Evolutionary conservation across 2,888 invertebrate species (phyloP).

Genomic region (Lymantria dispar): DNA sequence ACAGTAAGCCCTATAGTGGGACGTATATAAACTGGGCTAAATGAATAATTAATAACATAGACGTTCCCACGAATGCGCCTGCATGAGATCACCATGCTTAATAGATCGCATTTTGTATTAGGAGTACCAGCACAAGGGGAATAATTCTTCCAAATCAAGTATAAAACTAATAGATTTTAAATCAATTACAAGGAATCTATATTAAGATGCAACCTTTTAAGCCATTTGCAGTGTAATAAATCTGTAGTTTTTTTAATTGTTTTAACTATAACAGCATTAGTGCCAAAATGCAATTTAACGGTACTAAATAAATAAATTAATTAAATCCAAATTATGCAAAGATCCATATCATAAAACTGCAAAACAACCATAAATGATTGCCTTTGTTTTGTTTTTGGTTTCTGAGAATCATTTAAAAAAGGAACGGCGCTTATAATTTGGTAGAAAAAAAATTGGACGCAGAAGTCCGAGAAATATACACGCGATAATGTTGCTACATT

Average conservation of each 20-base stretch:
- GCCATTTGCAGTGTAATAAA: too few species aligned
- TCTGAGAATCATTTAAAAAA: constrained; percentile 12
- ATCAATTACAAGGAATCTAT: too few species aligned
- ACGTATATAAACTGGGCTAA: too few species aligned
- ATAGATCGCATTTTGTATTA: too few species aligned
- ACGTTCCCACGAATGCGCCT: too few species aligned
- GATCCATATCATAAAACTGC: constrained; percentile 18
- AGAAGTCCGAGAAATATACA: not conserved
- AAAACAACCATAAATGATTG: not conserved
- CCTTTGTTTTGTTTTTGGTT: constrained; percentile 8
- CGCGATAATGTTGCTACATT: not conserved
- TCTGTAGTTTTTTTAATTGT: not conserved
- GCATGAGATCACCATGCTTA: too few species aligned
- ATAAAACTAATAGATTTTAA: too few species aligned
- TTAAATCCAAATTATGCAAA: constrained; percentile 13
- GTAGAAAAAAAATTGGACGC: not conserved
- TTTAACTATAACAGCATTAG: not conserved
- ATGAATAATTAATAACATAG: too few species aligned
- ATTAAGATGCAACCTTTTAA: too few species aligned
- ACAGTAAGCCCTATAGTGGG: too few species aligned
- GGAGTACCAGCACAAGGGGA: too few species aligned
- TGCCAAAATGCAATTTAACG: constrained; percentile 17
- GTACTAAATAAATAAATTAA: constrained; percentile 26
- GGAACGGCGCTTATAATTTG: not conserved
- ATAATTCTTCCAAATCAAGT: too few species aligned